Evolutionary conservation across 2,888 invertebrate species (phyloP).

Genomic region (Hololepta plana): DNA sequence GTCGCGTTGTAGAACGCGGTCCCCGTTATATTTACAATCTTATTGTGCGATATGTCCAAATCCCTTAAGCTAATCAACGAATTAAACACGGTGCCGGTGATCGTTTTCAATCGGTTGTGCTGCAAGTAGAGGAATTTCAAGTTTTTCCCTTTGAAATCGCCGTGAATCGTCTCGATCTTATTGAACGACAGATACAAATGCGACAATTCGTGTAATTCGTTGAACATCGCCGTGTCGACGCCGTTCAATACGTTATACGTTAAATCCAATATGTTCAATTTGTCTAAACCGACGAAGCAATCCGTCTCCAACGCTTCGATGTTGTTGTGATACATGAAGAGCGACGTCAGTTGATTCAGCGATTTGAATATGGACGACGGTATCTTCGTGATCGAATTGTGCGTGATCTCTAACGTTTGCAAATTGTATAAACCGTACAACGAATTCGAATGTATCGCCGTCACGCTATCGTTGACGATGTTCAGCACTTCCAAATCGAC

Average conservation of each 20-base stretch:
- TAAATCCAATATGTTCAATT: slow-evolving; percentile 10
- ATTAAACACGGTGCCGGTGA: slow-evolving; percentile 9
- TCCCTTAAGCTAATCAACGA: slow-evolving; percentile 8
- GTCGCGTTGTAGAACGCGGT: slow-evolving; percentile 10
- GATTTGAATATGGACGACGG: slow-evolving; percentile 8
- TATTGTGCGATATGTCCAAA: slow-evolving; percentile 11
- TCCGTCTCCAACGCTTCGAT: slow-evolving; percentile 10
- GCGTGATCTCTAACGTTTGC: slow-evolving; percentile 11
- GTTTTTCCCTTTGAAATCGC: slow-evolving; percentile 9
- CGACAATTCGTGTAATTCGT: slow-evolving; percentile 9
- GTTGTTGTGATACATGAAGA: slow-evolving; percentile 12
- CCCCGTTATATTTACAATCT: slow-evolving; percentile 8
- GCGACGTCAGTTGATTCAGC: slow-evolving; percentile 10
- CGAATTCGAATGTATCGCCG: slow-evolving; percentile 9
- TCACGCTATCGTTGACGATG: slow-evolving; percentile 11
- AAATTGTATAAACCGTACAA: slow-evolving; percentile 10
- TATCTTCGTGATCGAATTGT: slow-evolving; percentile 11
- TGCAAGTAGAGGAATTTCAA: slow-evolving; percentile 12
- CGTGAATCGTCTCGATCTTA: slow-evolving; percentile 10
- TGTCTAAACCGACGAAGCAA: slow-evolving; percentile 10
- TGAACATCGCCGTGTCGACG: slow-evolving; percentile 10
- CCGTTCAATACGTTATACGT: slow-evolving; percentile 10
- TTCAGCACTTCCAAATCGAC: slow-evolving; percentile 9
- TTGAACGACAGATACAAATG: slow-evolving; percentile 13
- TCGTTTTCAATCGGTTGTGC: slow-evolving; percentile 10